Base-by-base conservation (phyloP, 2,888 invertebrate species). In the Cotesia congregata region DNA sequence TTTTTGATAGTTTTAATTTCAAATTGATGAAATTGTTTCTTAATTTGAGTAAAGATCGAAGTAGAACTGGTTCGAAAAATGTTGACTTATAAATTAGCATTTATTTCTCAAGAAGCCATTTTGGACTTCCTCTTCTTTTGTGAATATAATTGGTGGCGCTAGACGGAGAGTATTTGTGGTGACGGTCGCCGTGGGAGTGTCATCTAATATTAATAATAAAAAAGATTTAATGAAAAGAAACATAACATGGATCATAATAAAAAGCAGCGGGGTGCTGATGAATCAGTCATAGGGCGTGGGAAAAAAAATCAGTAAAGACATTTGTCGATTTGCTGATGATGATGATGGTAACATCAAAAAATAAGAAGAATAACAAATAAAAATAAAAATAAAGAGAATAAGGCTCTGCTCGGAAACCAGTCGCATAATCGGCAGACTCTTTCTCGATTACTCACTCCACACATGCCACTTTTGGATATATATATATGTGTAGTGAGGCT, bases 141-240 rank as follows among this genome's bases (percentile, higher is more conserved):
- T 50, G 12, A 12, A 50, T 50, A 50, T 50, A 50, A 78, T 79
- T 77, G 76, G 80, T 80, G 83, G 83, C 84, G 83, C 84, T 82
- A 83, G 82, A 78, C 81, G 80, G 80, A 81, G 82, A 83, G 83
- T 83, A 84, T 82, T 83, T 82, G 79, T 79, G 60, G 68, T 77
- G 72, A 75, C 68, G 60, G 68, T 77, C 75, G 74, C 68, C 75
- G 75, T 75, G 67, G 71, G 72, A 75, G 73, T 40, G 39, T 74
- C 61, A 50, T 50, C 50, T 50, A 9, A 12, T 12, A 50, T 12
- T 50, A 50, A 12, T 50, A 50, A 50, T 50, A 50, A 50, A 50
- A 50, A 50, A 50, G 7, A 50, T 50, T 50, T 50, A 6, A 50
- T 50, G 12, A 50, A 50, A 50, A 50, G 50, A 50, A 50, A 59